Evolutionary conservation across 2,888 invertebrate genomes (phyloP).

Genomic region (Odontomyia ornata): DNA sequence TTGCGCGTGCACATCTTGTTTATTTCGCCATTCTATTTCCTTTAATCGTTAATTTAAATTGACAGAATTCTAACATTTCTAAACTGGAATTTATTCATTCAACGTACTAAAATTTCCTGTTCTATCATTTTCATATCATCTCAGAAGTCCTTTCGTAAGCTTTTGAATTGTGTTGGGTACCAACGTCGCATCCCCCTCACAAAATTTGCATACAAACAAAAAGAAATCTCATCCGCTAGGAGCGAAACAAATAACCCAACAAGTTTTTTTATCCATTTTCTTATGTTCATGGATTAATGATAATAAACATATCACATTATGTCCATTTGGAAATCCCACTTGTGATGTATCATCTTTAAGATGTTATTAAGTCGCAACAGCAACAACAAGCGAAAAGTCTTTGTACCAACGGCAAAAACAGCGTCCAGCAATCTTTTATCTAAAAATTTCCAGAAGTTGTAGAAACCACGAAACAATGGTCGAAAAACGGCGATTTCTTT

Average conservation of each 20-base stretch:
- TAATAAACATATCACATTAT: slow-evolving; percentile 34
- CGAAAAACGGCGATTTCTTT: neutral
- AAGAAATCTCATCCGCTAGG: neutral
- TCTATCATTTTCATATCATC: slow-evolving; percentile 5
- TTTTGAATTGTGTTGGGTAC: too few relatives aligned
- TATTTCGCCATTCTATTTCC: too few relatives aligned
- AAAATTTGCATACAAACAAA: slow-evolving; percentile 28
- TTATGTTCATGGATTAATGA: slow-evolving; percentile 11
- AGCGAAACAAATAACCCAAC: slow-evolving; percentile 4
- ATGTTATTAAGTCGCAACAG: neutral
- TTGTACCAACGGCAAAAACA: too few relatives aligned
- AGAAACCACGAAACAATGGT: neutral
- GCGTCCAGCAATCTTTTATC: too few relatives aligned
- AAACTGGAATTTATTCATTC: too few relatives aligned
- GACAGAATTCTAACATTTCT: too few relatives aligned
- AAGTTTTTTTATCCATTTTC: neutral
- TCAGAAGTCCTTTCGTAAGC: too few relatives aligned
- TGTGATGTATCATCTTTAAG: slow-evolving; percentile 22
- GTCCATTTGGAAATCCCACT: slow-evolving; percentile 17
- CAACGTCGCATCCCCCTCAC: too few relatives aligned
- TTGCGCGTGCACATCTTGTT: too few relatives aligned
- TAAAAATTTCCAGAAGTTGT: too few relatives aligned
- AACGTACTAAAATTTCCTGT: neutral
- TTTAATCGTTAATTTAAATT: too few relatives aligned
- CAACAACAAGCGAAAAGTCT: neutral